Evolutionary conservation across 1,140 invertebrate genomes (phyloP).

Genomic region (Drosophila pseudoobscura): DNA sequence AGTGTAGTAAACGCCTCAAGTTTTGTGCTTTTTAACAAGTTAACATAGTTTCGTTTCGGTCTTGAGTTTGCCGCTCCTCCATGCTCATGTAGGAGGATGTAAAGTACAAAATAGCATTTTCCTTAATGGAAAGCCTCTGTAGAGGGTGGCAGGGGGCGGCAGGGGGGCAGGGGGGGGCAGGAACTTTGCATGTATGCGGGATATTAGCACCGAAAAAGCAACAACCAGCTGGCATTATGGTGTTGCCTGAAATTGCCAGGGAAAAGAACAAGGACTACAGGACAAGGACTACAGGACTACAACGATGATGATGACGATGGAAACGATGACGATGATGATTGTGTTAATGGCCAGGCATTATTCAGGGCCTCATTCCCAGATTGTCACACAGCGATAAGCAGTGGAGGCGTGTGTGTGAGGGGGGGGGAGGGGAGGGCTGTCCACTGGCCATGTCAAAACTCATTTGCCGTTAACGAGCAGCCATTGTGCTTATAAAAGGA

Average conservation of each 20-base stretch:
- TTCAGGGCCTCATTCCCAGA: conserved; percentile 76
- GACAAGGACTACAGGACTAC: conserved; percentile 23
- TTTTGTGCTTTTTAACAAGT: conserved; percentile 75
- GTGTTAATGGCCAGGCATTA: conserved; percentile 79
- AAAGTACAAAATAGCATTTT: conserved; percentile 76
- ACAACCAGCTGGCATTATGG: conserved; percentile 49
- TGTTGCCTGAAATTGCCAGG: conserved; percentile 71
- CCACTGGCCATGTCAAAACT: conserved; percentile 78
- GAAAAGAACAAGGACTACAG: conserved; percentile 21
- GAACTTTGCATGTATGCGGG: conserved; percentile 77
- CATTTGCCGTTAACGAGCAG: conserved; percentile 78
- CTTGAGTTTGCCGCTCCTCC: conserved; percentile 42
- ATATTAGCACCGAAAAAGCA: conserved; percentile 75
- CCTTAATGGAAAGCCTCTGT: conserved; percentile 62
- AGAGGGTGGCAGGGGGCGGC: no score
- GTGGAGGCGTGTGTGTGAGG: conserved; percentile 26
- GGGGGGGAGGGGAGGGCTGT: conserved; percentile 13
- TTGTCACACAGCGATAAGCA: conserved; percentile 62
- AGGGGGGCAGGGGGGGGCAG: no score
- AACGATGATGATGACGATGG: conserved; percentile 1
- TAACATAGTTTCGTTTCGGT: conserved; percentile 70
- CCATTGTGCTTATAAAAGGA: conserved; percentile 80
- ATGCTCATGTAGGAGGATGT: conserved; percentile 55
- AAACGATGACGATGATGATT: conserved; percentile 46
- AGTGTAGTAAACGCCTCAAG: conserved; percentile 35